Conservation (phyloP, 1,140 invertebrate genomes). For the Nasonia giraulti region DNA sequence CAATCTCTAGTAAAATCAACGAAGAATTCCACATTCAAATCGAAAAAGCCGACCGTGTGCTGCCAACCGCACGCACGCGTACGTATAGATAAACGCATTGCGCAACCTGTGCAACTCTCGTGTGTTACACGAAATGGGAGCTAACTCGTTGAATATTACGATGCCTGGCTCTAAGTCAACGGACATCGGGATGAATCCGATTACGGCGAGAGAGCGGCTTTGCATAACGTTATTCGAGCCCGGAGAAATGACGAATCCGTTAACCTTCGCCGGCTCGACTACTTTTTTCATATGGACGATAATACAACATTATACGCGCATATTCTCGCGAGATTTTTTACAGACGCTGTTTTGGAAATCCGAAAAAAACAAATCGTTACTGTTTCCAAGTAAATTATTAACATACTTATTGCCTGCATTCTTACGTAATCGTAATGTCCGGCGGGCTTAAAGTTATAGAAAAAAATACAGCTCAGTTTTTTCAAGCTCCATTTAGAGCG, state of each 20-base stretch:
- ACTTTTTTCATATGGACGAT: neutral
- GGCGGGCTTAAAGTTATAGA: too few relatives aligned
- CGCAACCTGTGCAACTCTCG: neutral
- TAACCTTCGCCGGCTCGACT: conserved; percentile 23
- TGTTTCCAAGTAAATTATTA: too few relatives aligned
- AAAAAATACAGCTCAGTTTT: too few relatives aligned
- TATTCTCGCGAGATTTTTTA: too few relatives aligned
- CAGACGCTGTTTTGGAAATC: too few relatives aligned
- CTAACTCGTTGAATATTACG: neutral
- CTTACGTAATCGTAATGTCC: too few relatives aligned
- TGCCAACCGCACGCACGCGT: neutral
- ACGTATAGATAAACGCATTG: neutral
- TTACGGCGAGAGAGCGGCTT: neutral
- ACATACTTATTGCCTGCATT: too few relatives aligned
- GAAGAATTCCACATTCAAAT: neutral
- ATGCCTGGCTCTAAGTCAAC: neutral
- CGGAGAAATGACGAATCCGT: conserved; percentile 25
- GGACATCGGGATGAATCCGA: conserved; percentile 17
- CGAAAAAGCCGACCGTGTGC: neutral
- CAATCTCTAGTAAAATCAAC: neutral
- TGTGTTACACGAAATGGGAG: neutral
- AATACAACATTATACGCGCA: too few relatives aligned
- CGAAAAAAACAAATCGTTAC: too few relatives aligned
- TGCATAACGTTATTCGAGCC: neutral
- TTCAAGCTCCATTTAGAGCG: too few relatives aligned